Evolutionary conservation across 2,113 vertebrate genomes (phyloP), one percentile per base, ranked within the genome.

Genomic region (Phylloscopus trochiloides): DNA sequence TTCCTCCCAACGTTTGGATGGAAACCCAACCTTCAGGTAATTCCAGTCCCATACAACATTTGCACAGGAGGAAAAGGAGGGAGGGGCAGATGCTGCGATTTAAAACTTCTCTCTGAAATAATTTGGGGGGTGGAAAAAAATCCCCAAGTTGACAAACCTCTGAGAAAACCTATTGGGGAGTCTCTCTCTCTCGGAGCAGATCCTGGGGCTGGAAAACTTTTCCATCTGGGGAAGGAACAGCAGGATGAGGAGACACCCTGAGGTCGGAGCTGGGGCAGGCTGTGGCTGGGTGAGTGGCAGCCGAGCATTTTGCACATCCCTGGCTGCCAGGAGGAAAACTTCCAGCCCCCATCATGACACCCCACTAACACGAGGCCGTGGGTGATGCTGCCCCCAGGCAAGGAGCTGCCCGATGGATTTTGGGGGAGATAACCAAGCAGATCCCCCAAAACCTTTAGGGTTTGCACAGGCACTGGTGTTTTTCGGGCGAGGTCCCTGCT

Each of bases 291-390:
- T 0, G 8, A 22, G 48, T 0, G 50, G 40, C 12, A 84, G 12
- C 54, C 0, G 0, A 32, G 13, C 0, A 0, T 11, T 78, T 54
- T 63, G 28, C 28, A 65, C 67, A 54, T 47, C 61, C n/a, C 54
- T 75, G 75, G 10, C 62, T 54, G 21, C 0, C 4, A 34, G 63
- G 38, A 63, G 61, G 34, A 79, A 75, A 79, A 29, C 11, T 21
- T 67, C 52, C 79, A 86, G 28, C 17, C 16, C 71, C 54, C 26
- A 7, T 26, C 1, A 0, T 20, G 28, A 3, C 10, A 24, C 6
- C 26, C 6, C 0, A 0, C 29, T 31, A 31, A 59, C 1, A 6
- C 0, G 0, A 63, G 29, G 63, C 40, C 0, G 1, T 48, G 70
- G 42, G 32, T 24, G 73, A 40, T 51, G 79, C 79, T 55, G 66